Evolutionary conservation across 2,888 invertebrate species (phyloP).

Genomic region (Antheraea assamensis): DNA sequence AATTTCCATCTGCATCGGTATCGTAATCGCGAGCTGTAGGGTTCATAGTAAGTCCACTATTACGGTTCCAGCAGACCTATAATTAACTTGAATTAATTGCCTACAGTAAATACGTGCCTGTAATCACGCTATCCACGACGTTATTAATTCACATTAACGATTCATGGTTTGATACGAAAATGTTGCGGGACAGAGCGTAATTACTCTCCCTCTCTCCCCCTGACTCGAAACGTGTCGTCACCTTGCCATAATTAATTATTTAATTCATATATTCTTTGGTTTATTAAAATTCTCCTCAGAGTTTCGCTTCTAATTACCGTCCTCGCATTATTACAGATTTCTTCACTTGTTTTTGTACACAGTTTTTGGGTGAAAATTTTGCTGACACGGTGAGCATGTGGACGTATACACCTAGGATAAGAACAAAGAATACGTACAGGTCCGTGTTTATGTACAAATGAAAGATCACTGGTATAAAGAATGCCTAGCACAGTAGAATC

Average conservation of each 20-base stretch:
- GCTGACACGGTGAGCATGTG: neutral
- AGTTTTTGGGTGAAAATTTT: neutral
- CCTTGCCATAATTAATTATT: constrained; percentile 54
- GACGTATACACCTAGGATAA: neutral
- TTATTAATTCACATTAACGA: constrained; percentile 12
- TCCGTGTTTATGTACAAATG: neutral
- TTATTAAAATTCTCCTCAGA: constrained; percentile 51
- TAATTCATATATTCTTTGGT: constrained; percentile 47
- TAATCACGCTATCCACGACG: constrained; percentile 7
- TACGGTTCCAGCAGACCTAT: neutral
- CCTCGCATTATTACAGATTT: constrained; percentile 41
- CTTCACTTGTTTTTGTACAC: neutral
- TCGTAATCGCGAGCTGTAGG: neutral
- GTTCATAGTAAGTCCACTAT: neutral
- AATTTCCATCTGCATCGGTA: neutral
- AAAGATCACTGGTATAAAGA: neutral
- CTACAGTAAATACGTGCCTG: neutral
- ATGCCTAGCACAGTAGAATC: too few relatives aligned
- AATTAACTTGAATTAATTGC: neutral
- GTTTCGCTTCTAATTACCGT: constrained; percentile 25
- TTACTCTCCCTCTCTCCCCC: neutral
- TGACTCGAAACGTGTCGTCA: constrained; percentile 42
- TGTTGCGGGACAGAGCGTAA: constrained; percentile 11
- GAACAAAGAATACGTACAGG: neutral
- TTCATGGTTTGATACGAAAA: constrained; percentile 2